Conservation (phyloP, 2,797 vertebrate genomes). For the Parotocinclus haroldoi region DNA sequence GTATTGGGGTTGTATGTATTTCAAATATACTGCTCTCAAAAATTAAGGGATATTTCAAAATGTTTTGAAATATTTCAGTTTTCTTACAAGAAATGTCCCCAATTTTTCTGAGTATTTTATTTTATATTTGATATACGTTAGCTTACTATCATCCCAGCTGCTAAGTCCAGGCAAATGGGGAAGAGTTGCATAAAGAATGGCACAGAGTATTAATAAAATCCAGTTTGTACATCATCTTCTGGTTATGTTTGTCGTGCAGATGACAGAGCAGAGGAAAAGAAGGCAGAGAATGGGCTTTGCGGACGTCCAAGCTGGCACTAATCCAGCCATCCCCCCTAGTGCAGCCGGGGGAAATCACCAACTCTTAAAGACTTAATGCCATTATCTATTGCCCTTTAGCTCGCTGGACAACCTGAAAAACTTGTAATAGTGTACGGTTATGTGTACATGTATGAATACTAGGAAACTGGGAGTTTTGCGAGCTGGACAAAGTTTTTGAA, state of each 20-base stretch:
- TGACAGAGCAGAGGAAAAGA: conserved; percentile 78
- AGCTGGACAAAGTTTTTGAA: conserved; percentile 2
- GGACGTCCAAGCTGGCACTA: conserved; percentile 63
- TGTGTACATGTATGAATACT: background rate
- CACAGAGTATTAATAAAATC: background rate
- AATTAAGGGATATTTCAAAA: too few species aligned
- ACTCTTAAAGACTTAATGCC: conserved; percentile 54
- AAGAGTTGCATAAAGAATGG: too few species aligned
- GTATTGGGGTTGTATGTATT: too few species aligned
- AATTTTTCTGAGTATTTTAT: too few species aligned
- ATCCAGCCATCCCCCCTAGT: conserved; percentile 55
- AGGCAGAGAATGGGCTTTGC: conserved; percentile 75
- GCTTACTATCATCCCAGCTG: too few species aligned
- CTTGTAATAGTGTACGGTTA: background rate
- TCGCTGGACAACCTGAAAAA: background rate
- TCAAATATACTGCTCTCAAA: too few species aligned
- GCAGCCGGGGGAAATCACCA: conserved; percentile 67
- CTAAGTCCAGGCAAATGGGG: too few species aligned
- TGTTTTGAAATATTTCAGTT: too few species aligned
- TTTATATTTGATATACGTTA: too few species aligned
- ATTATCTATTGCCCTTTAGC: background rate
- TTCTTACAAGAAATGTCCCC: too few species aligned
- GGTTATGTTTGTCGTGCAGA: conserved; percentile 52
- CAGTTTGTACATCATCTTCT: background rate
- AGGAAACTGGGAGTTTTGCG: background rate